Conservation (phyloP, 1,140 invertebrate species). For the Drosophila melanogaster region DNA sequence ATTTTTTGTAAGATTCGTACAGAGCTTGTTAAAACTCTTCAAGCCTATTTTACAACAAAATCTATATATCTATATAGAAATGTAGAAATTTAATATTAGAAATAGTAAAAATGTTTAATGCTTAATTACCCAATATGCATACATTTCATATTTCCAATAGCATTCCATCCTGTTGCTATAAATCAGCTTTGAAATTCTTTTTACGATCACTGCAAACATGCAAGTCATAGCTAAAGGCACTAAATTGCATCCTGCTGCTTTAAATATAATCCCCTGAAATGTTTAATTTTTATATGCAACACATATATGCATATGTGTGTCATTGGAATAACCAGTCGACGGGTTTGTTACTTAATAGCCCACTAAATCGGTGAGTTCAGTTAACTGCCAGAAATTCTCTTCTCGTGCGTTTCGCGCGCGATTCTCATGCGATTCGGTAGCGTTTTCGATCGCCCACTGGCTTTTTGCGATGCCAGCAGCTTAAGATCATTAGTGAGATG, state of each 20-base stretch:
- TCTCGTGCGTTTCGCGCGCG: slow-evolving; percentile 20
- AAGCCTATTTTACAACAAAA: too few relatives aligned
- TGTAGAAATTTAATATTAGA: too few relatives aligned
- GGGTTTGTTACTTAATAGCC: slow-evolving; percentile 41
- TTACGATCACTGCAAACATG: neutral
- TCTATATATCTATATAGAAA: too few relatives aligned
- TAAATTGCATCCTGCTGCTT: neutral
- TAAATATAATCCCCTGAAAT: slow-evolving; percentile 15
- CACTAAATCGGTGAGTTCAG: slow-evolving; percentile 27
- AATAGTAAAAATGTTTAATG: too few relatives aligned
- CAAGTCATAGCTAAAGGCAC: neutral
- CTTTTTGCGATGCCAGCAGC: slow-evolving; percentile 18
- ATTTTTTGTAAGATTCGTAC: too few relatives aligned
- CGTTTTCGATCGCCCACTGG: slow-evolving; percentile 46
- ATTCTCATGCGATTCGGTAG: slow-evolving; percentile 29
- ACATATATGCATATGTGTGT: slow-evolving; percentile 19
- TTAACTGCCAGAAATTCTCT: slow-evolving; percentile 17
- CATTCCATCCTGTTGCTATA: too few relatives aligned
- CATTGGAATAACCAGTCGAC: slow-evolving; percentile 40
- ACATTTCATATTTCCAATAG: too few relatives aligned
- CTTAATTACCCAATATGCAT: too few relatives aligned
- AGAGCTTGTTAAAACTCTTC: too few relatives aligned
- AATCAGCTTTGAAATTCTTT: neutral
- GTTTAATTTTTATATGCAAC: slow-evolving; percentile 8
- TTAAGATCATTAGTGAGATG: slow-evolving; percentile 49